A percentile compares a stretch with the other conserved stretches of the same genome.
Evolutionary conservation across 2,113 vertebrate species (phyloP).

Genomic region (Mola mola): DNA sequence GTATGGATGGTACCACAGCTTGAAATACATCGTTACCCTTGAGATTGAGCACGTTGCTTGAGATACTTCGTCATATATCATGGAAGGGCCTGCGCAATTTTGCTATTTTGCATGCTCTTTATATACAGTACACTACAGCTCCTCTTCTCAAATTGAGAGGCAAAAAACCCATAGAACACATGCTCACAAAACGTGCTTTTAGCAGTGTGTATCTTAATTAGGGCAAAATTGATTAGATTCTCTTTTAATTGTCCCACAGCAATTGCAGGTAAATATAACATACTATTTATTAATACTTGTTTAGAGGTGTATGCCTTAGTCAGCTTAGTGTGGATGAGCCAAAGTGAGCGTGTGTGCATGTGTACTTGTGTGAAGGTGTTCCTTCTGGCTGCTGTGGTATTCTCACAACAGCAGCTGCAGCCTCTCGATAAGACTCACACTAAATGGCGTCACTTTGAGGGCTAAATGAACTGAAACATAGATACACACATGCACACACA

Average conservation of each 20-base stretch:
- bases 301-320: slow-evolving; percentile 21
- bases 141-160: slow-evolving; percentile 9
- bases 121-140: neutral
- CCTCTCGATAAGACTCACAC: slow-evolving; percentile 73
- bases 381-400: slow-evolving; percentile 40
- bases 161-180: neutral
- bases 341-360: slow-evolving; percentile 26
- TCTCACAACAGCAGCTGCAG: slow-evolving; percentile 75
- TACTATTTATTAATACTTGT: slow-evolving; percentile 31
- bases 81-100: neutral
- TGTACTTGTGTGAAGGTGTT: slow-evolving; percentile 41
- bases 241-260: slow-evolving; percentile 2
- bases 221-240: neutral
- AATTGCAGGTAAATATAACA: slow-evolving; percentile 29
- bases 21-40: slow-evolving; percentile 20
- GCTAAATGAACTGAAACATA: slow-evolving; percentile 61
- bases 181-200: neutral
- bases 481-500: slow-evolving; percentile 3
- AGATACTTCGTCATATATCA: slow-evolving; percentile 2
- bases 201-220: too few species aligned
- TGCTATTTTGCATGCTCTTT: slow-evolving; percentile 9
- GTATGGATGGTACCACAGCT: slow-evolving; percentile 13
- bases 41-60: neutral
- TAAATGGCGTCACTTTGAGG: slow-evolving; percentile 65
- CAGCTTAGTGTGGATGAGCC: slow-evolving; percentile 22